A percentile compares a stretch with the other conserved stretches of the same genome.
These are phyloP conservation scores for Pomacea canaliculata DNA, from an alignment of 2,888 invertebrate species.

Conservation along the genomic window DNA sequence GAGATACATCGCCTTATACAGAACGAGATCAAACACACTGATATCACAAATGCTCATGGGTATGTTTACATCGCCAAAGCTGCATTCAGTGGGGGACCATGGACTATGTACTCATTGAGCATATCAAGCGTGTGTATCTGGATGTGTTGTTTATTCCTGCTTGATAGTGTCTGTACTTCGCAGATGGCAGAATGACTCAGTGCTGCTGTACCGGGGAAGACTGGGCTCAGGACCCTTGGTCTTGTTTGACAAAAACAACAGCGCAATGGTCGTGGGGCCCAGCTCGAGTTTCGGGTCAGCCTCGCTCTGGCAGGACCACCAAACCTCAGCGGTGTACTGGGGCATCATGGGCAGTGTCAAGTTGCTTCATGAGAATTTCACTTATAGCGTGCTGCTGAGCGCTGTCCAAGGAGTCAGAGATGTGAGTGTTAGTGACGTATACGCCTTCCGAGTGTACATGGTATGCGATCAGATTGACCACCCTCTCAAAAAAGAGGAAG, in stretches of 20 bases:
- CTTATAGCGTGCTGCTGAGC: slow-evolving; percentile 39
- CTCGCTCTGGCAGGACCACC: slow-evolving; percentile 39
- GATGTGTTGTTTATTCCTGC: no score
- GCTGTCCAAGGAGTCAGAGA: slow-evolving; percentile 43
- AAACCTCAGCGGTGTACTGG: slow-evolving; percentile 38
- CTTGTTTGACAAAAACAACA: slow-evolving; percentile 40
- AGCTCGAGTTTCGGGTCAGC: slow-evolving; percentile 46
- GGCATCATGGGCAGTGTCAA: slow-evolving; percentile 51
- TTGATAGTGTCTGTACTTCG: no score
- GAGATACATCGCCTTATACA: no score
- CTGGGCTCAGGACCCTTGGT: slow-evolving; percentile 42
- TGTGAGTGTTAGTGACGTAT: slow-evolving; percentile 26
- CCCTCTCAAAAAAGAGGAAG: no score
- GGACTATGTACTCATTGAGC: no score
- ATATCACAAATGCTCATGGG: no score
- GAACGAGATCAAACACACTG: no score
- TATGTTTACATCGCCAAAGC: no score
- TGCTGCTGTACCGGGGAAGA: slow-evolving; percentile 36
- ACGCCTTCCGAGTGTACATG: no score
- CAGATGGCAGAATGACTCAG: slow-evolving; percentile 29
- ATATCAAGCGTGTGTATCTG: no score
- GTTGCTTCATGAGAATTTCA: slow-evolving; percentile 40
- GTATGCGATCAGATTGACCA: no score
- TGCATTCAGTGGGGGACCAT: no score
- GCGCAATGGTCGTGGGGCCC: slow-evolving; percentile 38